Base-by-base conservation (phyloP, 2,797 vertebrate genomes). In the Betta splendens region DNA sequence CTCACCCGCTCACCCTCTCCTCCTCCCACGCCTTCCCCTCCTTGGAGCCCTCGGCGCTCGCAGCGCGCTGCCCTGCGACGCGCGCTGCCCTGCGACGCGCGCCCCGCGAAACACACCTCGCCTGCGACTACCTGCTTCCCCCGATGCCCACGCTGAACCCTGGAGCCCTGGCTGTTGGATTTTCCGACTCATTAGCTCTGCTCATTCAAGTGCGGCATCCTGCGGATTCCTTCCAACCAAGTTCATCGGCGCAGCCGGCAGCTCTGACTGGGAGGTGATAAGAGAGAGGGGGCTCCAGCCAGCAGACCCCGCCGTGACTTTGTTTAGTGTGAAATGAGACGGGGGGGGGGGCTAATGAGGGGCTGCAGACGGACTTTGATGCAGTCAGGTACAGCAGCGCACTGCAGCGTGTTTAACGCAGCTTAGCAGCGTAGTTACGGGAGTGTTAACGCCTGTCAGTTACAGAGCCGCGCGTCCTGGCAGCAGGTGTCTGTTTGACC, bases 141-240 rank as follows among this genome's bases (percentile, higher is more conserved):
- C 63, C 8, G 60, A 78, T 80, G 79, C 81, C 77, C 84, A 80
- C 33, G 48, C 65, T 83, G 80, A 89, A 86, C 83, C 83, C 86
- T 75, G 53, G 49, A 87, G 76, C 79, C 63, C 64, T 49, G 44
- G 60, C 75, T 79, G 77, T 86, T 72, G 72, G 83, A 90, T 91
- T 89, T 90, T 91, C 86, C 85, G 83, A 85, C 80, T 91, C 88
- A 91, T 91, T 91, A 88, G 85, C 77, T 70, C 72, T 88, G 86
- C 78, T 88, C 83, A 85, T 79, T 85, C 81, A 80, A 85, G 85
- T 85, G 89, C 63, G 88, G 80, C 71, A 73, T 76, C 75, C 76
- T 69, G 74, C 69, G 15, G 88, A 89, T 90, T 89, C 85, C 85
- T 87, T 88, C 82, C 77, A 87, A 77, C 72, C 81, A 86, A 77